A percentile compares a stretch with the other conserved stretches of the same genome.
Conservation (phyloP, 2,113 vertebrate genomes). For the Chamaea fasciata region DNA sequence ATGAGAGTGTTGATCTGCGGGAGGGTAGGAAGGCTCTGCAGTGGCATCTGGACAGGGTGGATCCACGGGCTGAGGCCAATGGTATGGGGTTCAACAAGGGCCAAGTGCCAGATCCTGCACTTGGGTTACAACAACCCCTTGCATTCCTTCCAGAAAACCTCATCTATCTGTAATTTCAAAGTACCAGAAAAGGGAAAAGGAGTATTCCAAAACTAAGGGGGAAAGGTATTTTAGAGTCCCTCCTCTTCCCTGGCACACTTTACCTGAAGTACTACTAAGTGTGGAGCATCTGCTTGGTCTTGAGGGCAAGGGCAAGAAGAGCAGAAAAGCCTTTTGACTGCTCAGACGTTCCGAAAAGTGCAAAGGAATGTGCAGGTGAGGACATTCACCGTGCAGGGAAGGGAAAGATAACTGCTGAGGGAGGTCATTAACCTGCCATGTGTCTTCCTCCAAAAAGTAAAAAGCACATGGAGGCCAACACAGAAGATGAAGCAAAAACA, state of each 20-base stretch:
- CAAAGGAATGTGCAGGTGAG: neutral
- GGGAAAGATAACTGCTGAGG: neutral
- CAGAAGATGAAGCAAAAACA: neutral
- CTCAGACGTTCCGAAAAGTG: neutral
- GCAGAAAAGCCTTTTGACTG: neutral
- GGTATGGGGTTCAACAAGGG: neutral
- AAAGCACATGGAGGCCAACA: neutral
- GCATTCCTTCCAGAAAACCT: neutral
- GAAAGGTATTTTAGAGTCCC: neutral
- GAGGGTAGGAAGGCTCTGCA: neutral
- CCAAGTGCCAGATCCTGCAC: neutral
- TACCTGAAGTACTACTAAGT: no score
- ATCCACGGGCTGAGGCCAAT: rapidly evolving
- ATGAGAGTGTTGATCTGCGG: neutral
- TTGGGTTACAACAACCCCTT: neutral
- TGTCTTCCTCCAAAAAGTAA: neutral
- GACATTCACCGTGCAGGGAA: neutral
- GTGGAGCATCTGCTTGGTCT: neutral
- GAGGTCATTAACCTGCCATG: neutral
- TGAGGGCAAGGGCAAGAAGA: neutral
- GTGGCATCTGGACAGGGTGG: neutral
- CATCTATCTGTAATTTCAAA: neutral
- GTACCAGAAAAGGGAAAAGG: neutral
- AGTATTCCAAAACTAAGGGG: neutral
- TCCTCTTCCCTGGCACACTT: neutral